A percentile compares a stretch with the other conserved stretches of the same genome.
Evolutionary conservation across 2,888 invertebrate genomes (phyloP).

Genomic region (Drosophila limbata): DNA sequence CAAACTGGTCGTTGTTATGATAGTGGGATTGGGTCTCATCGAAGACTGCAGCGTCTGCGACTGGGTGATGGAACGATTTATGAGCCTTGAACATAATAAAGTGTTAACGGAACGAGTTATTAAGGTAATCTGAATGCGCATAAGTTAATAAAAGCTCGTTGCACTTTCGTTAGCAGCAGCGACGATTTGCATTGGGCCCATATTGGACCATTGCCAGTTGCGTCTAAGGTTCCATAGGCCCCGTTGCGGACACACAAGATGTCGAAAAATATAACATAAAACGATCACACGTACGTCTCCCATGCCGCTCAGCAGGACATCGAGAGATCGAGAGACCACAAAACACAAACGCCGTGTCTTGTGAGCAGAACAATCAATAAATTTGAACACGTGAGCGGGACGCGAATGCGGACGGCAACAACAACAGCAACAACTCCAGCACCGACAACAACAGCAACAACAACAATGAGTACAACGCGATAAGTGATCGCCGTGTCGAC

Average conservation of each 20-base stretch:
- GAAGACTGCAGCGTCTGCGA: constrained; percentile 37
- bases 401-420: constrained; percentile 64
- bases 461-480: constrained; percentile 56
- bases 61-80: constrained; percentile 80
- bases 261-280: constrained; percentile 80
- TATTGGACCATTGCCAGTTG: constrained; percentile 12
- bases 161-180: constrained; percentile 55
- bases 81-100: constrained; percentile 81
- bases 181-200: constrained; percentile 61
- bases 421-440: constrained; percentile 40
- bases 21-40: constrained; percentile 13
- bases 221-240: constrained; percentile 72
- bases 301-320: constrained; percentile 85
- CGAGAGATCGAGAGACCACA: constrained; percentile 40
- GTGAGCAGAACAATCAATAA: constrained; percentile 85
- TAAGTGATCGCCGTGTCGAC: constrained; percentile 78
- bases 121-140: constrained; percentile 81
- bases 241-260: constrained; percentile 68
- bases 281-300: constrained; percentile 85
- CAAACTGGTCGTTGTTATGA: constrained; percentile 2
- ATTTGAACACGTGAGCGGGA: constrained; percentile 85
- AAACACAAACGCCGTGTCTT: constrained; percentile 72
- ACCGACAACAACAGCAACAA: constrained; percentile 42
- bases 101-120: constrained; percentile 84
- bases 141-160: constrained; percentile 78